phyloP scores from a whole-genome alignment of 2,888 invertebrate genomes.

The Dolomedes plantarius region DNA sequence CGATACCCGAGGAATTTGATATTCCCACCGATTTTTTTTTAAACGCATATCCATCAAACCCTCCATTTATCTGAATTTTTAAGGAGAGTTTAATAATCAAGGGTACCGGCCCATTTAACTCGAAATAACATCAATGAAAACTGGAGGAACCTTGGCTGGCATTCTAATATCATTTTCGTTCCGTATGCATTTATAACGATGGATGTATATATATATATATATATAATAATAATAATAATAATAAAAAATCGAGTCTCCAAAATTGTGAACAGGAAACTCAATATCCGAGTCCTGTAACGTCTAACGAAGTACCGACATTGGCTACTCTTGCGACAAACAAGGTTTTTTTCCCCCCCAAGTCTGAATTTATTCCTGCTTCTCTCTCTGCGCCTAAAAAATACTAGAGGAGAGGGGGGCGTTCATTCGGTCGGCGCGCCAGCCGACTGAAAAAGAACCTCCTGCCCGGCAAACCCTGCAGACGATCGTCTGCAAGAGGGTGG shows the following conservation, averaged over 20 bases:
- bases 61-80: too few relatives aligned
- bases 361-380: background rate
- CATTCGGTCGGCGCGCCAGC: slow-evolving; percentile 22
- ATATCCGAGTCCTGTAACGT: background rate
- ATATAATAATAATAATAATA: background rate
- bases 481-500: slow-evolving; percentile 44
- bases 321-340: background rate
- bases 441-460: slow-evolving; percentile 45
- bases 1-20: too few relatives aligned
- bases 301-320: background rate
- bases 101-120: too few relatives aligned
- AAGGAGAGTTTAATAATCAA: too few relatives aligned
- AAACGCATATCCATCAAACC: too few relatives aligned
- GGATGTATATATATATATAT: background rate
- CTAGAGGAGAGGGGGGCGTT: slow-evolving; percentile 28
- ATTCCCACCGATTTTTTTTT: too few relatives aligned
- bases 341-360: background rate
- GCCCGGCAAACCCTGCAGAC: slow-evolving; percentile 54
- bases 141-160: too few relatives aligned
- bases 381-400: slow-evolving; percentile 4
- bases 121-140: too few relatives aligned
- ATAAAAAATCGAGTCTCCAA: background rate
- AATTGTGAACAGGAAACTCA: background rate
- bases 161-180: too few relatives aligned
- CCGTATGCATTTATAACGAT: too few relatives aligned